Base-by-base conservation (phyloP, 1,140 invertebrate species). In the Tetragnatha versicolor region DNA sequence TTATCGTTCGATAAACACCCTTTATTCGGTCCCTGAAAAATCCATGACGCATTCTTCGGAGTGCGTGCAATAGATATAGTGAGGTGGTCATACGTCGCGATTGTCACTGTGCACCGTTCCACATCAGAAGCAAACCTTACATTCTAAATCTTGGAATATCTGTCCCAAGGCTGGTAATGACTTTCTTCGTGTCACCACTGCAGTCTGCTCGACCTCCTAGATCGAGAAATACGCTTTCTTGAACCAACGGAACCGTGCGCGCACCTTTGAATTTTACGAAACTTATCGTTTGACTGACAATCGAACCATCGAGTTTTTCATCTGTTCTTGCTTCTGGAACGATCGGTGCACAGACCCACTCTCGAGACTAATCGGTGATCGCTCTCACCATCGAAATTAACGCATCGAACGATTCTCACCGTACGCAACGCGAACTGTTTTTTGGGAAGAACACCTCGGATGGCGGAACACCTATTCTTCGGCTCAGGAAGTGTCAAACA, bases 141-240 rank as follows among this genome's bases (percentile, higher is more conserved):
- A 68, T 6, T 31, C 25, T n/a, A 68, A 68, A 20, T 49, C 29
- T 47, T 49, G 39, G n/a, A 29, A 10, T 10, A n/a, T 17, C 39
- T 49, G 45, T 31, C 45, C 22, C 9, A 49, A 33, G 14, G 25
- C 65, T 47, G 37, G 49, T 10, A 60, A 51, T 27, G 69, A 39
- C 53, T 0, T 20, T 27, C 31, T 60, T 60, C 47, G 22, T 60
- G 27, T 37, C 69, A 35, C 25, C 53, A 45, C 4, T 47, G 53
- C 22, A 42, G 33, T 53, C 33, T 53, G 69, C 69, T 31, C 69
- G 22, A 5, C 22, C n/a, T 22, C 22, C 33, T 20, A 42, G 69
- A 73, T 73, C 69, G 69, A 73, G 60, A 58, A 60, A 25, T 29
- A 73, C 69, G 69, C 69, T 60, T 73, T 73, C 69, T 73, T 73